A percentile compares a stretch with the other conserved stretches of the same genome.
Conservation (phyloP, 2,888 invertebrate species). For the Dryomyza anilis region DNA sequence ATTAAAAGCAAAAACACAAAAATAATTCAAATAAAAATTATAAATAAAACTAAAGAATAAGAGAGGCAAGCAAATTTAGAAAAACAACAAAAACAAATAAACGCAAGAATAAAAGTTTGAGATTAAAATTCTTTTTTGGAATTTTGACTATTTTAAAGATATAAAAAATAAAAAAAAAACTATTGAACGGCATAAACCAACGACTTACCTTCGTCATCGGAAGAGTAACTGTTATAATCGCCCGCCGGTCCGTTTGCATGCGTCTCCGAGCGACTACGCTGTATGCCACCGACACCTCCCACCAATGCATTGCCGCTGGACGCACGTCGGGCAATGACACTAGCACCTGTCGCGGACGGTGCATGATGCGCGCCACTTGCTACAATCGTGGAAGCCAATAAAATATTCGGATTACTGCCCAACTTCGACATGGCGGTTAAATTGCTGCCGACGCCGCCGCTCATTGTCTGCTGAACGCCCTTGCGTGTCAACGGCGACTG, state of each 20-base stretch:
- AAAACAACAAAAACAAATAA: neutral
- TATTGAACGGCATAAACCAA: too few relatives aligned
- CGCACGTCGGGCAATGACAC: slow-evolving; percentile 12
- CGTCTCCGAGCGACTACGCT: slow-evolving; percentile 61
- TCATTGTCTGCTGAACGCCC: slow-evolving; percentile 63
- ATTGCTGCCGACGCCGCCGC: slow-evolving; percentile 52
- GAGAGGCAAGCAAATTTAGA: neutral
- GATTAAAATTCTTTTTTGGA: too few relatives aligned
- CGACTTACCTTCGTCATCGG: slow-evolving; percentile 87
- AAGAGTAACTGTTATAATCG: slow-evolving; percentile 82
- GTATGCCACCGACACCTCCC: slow-evolving; percentile 50
- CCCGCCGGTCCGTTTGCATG: slow-evolving; percentile 62
- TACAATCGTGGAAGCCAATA: slow-evolving; percentile 51
- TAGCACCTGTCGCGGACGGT: slow-evolving; percentile 27
- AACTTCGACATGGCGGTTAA: slow-evolving; percentile 59
- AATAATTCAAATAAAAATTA: too few relatives aligned
- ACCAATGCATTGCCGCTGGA: slow-evolving; percentile 31
- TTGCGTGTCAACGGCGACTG: slow-evolving; percentile 87
- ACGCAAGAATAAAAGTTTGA: too few relatives aligned
- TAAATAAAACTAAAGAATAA: too few relatives aligned
- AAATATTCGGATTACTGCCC: slow-evolving; percentile 58
- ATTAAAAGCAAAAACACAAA: neutral
- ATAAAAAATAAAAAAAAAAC: neutral
- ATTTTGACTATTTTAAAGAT: too few relatives aligned
- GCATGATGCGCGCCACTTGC: slow-evolving; percentile 51